Conservation (phyloP, 2,888 invertebrate species). For the Caenorhabditis angaria region DNA sequence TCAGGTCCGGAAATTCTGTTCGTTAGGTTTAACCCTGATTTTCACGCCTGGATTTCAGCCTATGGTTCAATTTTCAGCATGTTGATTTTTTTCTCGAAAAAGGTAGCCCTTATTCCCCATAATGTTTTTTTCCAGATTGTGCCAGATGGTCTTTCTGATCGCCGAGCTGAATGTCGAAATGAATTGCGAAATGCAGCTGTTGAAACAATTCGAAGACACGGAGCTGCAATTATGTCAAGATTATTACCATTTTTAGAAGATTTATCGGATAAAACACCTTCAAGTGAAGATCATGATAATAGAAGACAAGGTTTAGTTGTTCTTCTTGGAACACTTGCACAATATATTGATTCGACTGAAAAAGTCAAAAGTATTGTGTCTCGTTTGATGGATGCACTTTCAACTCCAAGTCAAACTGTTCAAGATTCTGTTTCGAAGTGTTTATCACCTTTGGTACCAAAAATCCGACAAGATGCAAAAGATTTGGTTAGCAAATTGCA, state of each 20-base stretch:
- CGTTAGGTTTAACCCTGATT: too few relatives aligned
- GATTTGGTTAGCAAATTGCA: constrained; percentile 86
- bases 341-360: constrained; percentile 76
- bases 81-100: background rate
- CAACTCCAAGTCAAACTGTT: constrained; percentile 95
- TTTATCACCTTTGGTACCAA: constrained; percentile 89
- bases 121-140: constrained; percentile 75
- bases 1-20: too few relatives aligned
- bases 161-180: constrained; percentile 81
- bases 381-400: constrained; percentile 87
- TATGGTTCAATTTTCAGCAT: too few relatives aligned
- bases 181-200: constrained; percentile 94
- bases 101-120: background rate
- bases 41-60: too few relatives aligned
- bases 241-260: constrained; percentile 73
- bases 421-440: constrained; percentile 98
- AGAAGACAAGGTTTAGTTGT: constrained; percentile 93
- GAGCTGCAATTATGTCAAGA: constrained; percentile 78
- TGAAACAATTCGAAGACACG: constrained; percentile 88
- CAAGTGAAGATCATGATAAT: constrained; percentile 80
- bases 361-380: constrained; percentile 83
- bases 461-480: constrained; percentile 90
- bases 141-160: constrained; percentile 85
- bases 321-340: constrained; percentile 94
- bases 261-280: constrained; percentile 63